Percentiles rank a stretch among this genome's conserved stretches.
Evolutionary conservation across 2,113 vertebrate species (phyloP).

Genomic region (Aegypius monachus): DNA sequence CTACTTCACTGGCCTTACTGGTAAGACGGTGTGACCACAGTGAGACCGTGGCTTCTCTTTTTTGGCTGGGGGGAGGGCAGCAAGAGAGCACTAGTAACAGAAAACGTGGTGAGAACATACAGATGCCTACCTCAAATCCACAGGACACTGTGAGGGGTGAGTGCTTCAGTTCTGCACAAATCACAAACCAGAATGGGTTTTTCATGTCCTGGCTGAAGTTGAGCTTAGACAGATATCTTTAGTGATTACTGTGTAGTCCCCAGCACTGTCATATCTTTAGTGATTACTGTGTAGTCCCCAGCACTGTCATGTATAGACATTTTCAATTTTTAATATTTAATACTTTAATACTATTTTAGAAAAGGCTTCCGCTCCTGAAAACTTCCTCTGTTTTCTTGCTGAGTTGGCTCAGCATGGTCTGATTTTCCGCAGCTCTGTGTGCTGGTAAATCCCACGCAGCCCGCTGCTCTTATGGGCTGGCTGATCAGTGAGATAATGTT

Average conservation of each 20-base stretch:
- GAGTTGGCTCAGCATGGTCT: neutral
- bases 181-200: neutral
- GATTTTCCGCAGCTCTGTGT: neutral
- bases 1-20: neutral
- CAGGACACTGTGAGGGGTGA: neutral
- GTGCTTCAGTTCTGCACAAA: neutral
- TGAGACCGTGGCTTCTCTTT: neutral
- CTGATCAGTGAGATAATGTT: neutral
- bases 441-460: constrained; percentile 5
- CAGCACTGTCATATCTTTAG: neutral
- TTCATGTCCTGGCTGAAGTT: neutral
- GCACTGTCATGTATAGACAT: neutral
- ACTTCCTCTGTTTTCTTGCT: neutral
- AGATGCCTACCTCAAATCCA: neutral
- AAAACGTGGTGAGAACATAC: neutral
- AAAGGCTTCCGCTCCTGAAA: neutral
- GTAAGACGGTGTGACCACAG: neutral
- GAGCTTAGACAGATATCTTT: neutral
- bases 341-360: neutral
- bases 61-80: neutral
- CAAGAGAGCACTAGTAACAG: neutral
- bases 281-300: neutral
- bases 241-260: neutral
- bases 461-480: neutral
- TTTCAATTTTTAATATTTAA: neutral